Evolutionary conservation across 1,140 invertebrate genomes (phyloP), one percentile per base, ranked within the genome.

Genomic region (Ceratina australensis): DNA sequence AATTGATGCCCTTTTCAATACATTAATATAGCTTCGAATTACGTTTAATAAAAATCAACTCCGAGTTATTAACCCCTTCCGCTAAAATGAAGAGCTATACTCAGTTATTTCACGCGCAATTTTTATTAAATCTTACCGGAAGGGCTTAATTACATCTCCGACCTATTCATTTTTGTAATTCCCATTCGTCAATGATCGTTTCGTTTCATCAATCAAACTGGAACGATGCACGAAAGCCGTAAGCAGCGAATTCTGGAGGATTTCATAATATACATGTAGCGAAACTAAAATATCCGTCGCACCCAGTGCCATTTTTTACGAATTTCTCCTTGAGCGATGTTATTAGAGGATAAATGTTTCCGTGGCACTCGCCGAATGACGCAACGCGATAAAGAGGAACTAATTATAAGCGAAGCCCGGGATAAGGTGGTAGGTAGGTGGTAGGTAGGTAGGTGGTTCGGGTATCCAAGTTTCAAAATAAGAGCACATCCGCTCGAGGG

Each of bases 401-500:
- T 61, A 77, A 78, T 78, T 65, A 50, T 57, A 42, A 60, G 10
- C 42, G 26, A 12, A 20, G n/a, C 0, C 47, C 5, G 56, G 33
- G 28, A 60, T 57, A 28, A 50, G 33, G 66, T 54, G 33, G n/a
- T 54, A 54, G 47, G 47, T 49, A 13, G 61, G 66, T 54, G 33
- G n/a, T 54, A 54, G n/a, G 15, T 49, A 49, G 47, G 47, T 49
- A 13, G 63, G 67, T 72, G 24, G 72, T 24, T 47, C 83, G 42
- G 61, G 26, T 72, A 72, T 85, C 79, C 82, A 49, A 66, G 71
- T 81, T 78, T 59, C 47, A 64, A 83, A 86, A 86, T 81, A 82
- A 86, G 84, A 83, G 69, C 75, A 65, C 72, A 75, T 72, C 60
- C 76, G 81, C 85, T 75, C 77, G 69, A 56, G 84, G 84, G 69